Conservation (phyloP, 2,113 vertebrate genomes). For the Ploceus nigricollis region DNA sequence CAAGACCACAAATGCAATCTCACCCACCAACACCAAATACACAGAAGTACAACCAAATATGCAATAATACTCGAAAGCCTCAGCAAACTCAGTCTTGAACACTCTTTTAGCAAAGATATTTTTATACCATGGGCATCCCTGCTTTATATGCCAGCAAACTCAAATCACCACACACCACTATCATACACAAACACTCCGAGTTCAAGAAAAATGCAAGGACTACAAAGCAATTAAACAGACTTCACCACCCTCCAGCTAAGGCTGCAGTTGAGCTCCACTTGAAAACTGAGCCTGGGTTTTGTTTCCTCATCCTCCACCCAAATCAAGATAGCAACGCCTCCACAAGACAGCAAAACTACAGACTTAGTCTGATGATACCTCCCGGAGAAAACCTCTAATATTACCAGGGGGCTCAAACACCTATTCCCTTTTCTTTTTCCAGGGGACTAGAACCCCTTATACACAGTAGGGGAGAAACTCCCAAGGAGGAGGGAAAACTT, state of each 20-base stretch:
- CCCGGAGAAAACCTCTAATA: background rate
- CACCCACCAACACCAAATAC: background rate
- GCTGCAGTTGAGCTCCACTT: background rate
- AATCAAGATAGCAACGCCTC: background rate
- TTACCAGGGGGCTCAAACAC: background rate
- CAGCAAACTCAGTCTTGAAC: background rate
- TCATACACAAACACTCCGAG: background rate
- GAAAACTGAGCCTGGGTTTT: background rate
- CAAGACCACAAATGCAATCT: background rate
- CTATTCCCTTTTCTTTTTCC: background rate
- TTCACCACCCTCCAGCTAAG: background rate
- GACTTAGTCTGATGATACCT: background rate
- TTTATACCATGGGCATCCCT: background rate
- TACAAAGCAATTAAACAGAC: background rate
- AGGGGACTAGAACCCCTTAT: background rate
- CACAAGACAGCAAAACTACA: background rate
- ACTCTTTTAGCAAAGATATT: background rate
- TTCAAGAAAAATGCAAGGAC: background rate
- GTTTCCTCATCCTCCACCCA: background rate
- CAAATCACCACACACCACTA: background rate
- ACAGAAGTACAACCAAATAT: background rate
- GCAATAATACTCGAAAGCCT: background rate
- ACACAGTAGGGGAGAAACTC: background rate
- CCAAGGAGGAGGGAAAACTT: background rate
- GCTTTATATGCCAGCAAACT: background rate